phyloP scores from a whole-genome alignment of 1,140 invertebrate species.

The Ostrea denselamellosa region DNA sequence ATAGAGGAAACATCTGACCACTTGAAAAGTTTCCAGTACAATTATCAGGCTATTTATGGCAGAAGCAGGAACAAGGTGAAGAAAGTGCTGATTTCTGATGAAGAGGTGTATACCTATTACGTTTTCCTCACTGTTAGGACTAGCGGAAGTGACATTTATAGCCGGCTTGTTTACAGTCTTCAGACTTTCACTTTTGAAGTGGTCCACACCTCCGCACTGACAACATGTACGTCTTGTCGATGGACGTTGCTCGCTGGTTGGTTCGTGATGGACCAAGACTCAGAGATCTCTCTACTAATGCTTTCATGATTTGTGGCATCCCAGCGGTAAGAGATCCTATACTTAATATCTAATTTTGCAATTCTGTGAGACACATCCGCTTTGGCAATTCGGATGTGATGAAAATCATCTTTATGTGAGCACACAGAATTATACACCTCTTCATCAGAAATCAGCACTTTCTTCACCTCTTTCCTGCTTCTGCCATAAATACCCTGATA shows the following conservation, averaged over 20 bases:
- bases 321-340: too few species aligned
- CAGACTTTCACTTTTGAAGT: background rate
- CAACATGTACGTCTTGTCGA: background rate
- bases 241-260: background rate
- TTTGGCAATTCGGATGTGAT: too few species aligned
- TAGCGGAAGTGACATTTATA: background rate
- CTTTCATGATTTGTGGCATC: too few species aligned
- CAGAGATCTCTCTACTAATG: background rate
- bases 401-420: background rate
- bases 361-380: too few species aligned
- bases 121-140: background rate
- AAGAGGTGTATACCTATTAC: too few species aligned
- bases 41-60: background rate
- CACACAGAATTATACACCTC: background rate
- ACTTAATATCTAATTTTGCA: too few species aligned
- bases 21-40: background rate
- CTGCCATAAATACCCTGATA: background rate
- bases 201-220: background rate
- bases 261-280: background rate
- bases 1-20: background rate
- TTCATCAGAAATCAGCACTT: background rate
- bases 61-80: background rate
- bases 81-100: too few species aligned
- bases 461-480: background rate
- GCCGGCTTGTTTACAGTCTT: background rate